Conservation (phyloP, 2,113 vertebrate species). For the Formicarius rufipectus region DNA sequence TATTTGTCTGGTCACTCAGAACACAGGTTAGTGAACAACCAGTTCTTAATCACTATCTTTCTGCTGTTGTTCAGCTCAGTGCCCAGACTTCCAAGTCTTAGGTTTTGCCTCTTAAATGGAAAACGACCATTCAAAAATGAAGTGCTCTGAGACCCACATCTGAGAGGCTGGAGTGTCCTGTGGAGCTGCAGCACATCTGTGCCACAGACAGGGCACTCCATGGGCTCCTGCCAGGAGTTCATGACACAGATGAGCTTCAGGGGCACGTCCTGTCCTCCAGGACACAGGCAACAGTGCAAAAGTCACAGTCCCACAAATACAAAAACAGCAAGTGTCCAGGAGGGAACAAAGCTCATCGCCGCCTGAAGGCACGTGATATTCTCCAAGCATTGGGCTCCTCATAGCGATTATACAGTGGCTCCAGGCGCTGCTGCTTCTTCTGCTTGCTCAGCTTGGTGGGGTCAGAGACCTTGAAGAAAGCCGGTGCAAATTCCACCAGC, state of each 20-base stretch:
- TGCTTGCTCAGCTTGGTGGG: slow-evolving; percentile 98
- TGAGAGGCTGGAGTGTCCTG: not conserved
- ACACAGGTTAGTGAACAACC: not conserved
- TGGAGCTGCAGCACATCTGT: not conserved
- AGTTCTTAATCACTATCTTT: not conserved
- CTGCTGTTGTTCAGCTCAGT: not conserved
- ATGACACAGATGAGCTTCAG: not conserved
- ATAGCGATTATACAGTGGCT: slow-evolving; percentile 96
- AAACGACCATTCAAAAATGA: not conserved
- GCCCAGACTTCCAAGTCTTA: not conserved
- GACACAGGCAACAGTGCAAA: not conserved
- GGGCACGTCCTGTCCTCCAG: fast-evolving
- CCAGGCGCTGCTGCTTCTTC: slow-evolving; percentile 96
- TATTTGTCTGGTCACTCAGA: not conserved
- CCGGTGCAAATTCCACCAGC: slow-evolving; percentile 95
- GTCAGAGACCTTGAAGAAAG: slow-evolving; percentile 98
- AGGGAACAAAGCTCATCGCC: slow-evolving; percentile 69
- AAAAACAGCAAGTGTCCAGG: fast-evolving
- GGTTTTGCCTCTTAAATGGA: not conserved
- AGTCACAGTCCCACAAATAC: fast-evolving
- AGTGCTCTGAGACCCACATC: not conserved
- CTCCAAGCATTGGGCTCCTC: slow-evolving; percentile 98
- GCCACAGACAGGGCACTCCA: not conserved
- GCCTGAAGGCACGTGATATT: slow-evolving; percentile 92
- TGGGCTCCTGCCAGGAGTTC: not conserved